Conservation (phyloP, 2,113 vertebrate species). For the Orientallactaga bullata region DNA sequence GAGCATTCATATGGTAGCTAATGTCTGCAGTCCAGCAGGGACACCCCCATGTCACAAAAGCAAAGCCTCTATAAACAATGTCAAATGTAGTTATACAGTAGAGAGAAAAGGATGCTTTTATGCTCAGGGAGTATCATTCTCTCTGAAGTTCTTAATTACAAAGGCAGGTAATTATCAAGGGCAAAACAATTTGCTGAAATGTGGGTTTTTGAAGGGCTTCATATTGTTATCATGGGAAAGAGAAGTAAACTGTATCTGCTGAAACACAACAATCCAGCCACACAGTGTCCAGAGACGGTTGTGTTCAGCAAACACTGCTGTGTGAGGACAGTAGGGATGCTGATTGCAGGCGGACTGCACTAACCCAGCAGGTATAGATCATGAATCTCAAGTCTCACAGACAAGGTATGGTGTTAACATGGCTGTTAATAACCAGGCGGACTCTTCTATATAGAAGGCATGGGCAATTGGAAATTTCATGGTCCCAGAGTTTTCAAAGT, state of each 20-base stretch:
- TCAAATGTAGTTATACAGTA: neutral
- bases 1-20: neutral
- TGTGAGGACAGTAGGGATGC: neutral
- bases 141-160: neutral
- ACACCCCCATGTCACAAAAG: neutral
- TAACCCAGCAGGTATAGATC: neutral
- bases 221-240: slow-evolving; percentile 13
- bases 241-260: neutral
- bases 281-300: neutral
- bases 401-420: neutral
- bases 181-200: slow-evolving; percentile 45
- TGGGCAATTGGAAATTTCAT: slow-evolving; percentile 15
- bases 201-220: neutral
- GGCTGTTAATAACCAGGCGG: neutral
- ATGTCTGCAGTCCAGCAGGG: neutral
- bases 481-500: neutral
- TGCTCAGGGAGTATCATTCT: neutral
- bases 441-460: neutral
- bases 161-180: slow-evolving; percentile 18
- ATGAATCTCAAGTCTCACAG: neutral
- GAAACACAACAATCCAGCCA: neutral
- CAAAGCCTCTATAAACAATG: neutral
- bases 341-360: neutral
- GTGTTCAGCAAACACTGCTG: neutral
- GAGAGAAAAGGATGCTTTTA: neutral